Evolutionary conservation across 1,140 invertebrate genomes (phyloP), one percentile per base, ranked within the genome.

Genomic region (Drosophila ercepeae): DNA sequence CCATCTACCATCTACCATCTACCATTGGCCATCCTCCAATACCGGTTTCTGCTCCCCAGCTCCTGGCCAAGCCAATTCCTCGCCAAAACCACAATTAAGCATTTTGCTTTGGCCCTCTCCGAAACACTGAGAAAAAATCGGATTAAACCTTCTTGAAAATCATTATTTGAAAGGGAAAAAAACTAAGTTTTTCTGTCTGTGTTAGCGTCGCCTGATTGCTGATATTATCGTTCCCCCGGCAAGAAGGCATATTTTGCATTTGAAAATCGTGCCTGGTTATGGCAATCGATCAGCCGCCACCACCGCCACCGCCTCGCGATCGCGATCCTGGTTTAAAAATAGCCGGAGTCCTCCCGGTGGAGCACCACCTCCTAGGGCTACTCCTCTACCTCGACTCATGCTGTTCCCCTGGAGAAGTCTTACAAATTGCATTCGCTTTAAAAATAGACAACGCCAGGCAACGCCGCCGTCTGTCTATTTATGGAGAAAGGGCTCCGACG

Each of bases 381-480:
- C 29, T 32, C 25, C 21, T 6, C 11, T 4, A 29, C n/a, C n/a
- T n/a, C n/a, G n/a, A n/a, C n/a, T n/a, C n/a, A n/a, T 13, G 18
- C 14, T 41, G 13, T 14, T 2, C 13, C 13, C 36, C 39, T n/a
- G 13, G 13, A 13, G 50, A 69, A 64, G 32, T 25, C 71, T 74
- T 74, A 74, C 70, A 75, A 75, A 75, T 75, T 65, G 70, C 71
- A 39, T 58, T 74, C 53, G 59, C 71, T 58, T 67, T 75, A 75
- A 74, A 67, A 75, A 74, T 65, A 65, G 59, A 74, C 71, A 74
- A 50, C 55, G 53, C 13, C 21, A n/a, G n/a, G n/a, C 6, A 21
- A 8, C 9, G 58, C 7, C n/a, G 50, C 49, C 58, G 54, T 50
- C 29, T 41, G 71, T 65, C 71, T 75, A 75, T 75, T 75, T 75